A percentile compares a stretch with the other conserved stretches of the same genome.
phyloP scores from a whole-genome alignment of 2,888 invertebrate species.

The Fragum sueziense region DNA sequence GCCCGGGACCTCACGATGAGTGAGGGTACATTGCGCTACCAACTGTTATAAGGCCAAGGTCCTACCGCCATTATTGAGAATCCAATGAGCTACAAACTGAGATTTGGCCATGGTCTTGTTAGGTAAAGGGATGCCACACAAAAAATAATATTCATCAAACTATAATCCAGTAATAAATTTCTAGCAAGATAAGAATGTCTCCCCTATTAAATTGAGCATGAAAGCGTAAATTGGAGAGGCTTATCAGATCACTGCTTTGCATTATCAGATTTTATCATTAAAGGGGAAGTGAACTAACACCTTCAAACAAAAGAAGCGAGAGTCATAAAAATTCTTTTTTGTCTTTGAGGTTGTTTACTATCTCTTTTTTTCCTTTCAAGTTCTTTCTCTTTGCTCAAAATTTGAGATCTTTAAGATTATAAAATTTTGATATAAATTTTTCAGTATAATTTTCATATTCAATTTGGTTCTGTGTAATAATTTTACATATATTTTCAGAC shows the following conservation, averaged over 20 bases:
- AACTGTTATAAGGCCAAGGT: too few species aligned
- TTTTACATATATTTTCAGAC: too few species aligned
- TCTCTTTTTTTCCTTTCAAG: neutral
- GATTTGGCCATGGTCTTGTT: too few species aligned
- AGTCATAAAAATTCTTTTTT: neutral
- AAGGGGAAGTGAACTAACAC: conserved; percentile 29
- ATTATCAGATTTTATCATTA: conserved; percentile 47
- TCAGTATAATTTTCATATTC: neutral
- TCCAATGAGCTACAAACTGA: too few species aligned
- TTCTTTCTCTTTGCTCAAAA: neutral
- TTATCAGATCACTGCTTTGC: conserved; percentile 42
- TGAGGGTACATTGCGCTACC: too few species aligned
- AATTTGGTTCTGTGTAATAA: too few species aligned
- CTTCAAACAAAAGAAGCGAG: neutral
- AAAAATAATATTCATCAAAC: conserved; percentile 23
- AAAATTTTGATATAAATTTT: neutral
- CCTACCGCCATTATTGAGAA: too few species aligned
- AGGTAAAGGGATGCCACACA: too few species aligned
- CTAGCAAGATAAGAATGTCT: conserved; percentile 46
- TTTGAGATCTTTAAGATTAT: neutral
- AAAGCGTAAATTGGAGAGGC: conserved; percentile 52
- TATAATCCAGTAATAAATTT: conserved; percentile 54
- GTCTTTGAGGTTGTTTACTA: neutral
- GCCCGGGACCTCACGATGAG: too few species aligned
- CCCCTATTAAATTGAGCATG: conserved; percentile 57